phyloP scores from a whole-genome alignment of 2,113 vertebrate species.

The Pavo muticus region DNA sequence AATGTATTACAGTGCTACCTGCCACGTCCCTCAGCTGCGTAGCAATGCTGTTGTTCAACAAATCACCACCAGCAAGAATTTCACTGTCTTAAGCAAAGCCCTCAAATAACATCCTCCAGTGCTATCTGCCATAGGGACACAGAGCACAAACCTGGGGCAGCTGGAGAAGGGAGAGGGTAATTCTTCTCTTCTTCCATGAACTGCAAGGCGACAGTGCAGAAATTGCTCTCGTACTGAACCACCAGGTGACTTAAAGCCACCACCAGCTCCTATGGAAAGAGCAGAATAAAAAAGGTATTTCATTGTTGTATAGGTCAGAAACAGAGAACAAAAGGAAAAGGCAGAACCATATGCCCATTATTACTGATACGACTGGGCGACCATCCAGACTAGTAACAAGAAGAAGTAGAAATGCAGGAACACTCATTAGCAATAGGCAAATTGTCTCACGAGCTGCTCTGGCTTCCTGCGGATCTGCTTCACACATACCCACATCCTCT shows the following conservation, averaged over 20 bases:
- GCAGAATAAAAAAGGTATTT: background rate
- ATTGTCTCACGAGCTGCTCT: background rate
- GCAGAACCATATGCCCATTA: background rate
- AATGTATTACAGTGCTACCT: background rate
- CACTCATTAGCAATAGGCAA: background rate
- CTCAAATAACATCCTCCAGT: background rate
- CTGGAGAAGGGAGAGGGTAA: constrained; percentile 91
- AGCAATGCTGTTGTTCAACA: background rate
- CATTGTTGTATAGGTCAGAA: background rate
- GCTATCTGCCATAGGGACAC: background rate
- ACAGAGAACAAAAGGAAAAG: background rate
- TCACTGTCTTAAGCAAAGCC: background rate
- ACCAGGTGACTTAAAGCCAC: constrained; percentile 97
- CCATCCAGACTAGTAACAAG: background rate
- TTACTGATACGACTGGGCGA: rapidly evolving
- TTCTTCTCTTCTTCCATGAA: constrained; percentile 99
- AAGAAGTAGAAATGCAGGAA: background rate
- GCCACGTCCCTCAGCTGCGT: rapidly evolving
- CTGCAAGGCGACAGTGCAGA: constrained; percentile 97
- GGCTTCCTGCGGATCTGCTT: background rate
- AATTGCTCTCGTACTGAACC: constrained; percentile 97
- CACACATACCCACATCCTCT: background rate
- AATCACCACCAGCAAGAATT: background rate
- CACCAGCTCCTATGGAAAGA: constrained; percentile 89
- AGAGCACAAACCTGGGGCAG: constrained; percentile 81